Evolutionary conservation across 30 jellyfish, hydroid and myxozoan species (phyloP), one percentile per base, ranked within the genome.

Genomic region (Cassiopea xamachana): DNA sequence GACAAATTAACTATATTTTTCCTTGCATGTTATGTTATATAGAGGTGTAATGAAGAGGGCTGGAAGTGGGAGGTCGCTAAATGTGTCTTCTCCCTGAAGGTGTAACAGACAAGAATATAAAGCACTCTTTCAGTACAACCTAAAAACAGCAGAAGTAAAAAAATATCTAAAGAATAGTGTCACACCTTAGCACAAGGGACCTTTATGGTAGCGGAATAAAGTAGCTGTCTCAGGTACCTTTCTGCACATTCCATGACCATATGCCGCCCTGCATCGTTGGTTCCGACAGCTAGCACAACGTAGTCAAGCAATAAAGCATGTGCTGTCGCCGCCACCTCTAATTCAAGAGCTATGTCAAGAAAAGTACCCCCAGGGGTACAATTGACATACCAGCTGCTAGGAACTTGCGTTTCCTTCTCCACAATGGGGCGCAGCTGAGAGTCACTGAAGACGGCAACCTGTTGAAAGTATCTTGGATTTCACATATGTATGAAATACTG

Each of bases 201-300:
- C 39, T 27, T 27, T 27, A 27, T 27, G 39, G 39, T 27, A 27
- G 39, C 39, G 39, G 39, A 27, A 27, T 27, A 27, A 27, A 27
- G 39, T 27, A 27, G 39, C 39, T 27, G 39, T 27, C 39, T 27
- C 39, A 55, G 12, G 64, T 55, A 10, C 64, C 55, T 77, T 81
- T 18, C 68, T 49, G 83, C 89, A 58, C 59, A 19, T 58, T 81
- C 80, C 62, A 55, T 55, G 7, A 55, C 64, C 64, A 55, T 55
- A 10, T 55, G 64, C 12, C 12, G 64, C 12, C 10, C 7, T 3
- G 64, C 64, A 55, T 55, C 64, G 64, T 55, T 55, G 7, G 64
- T 55, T 6, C 64, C 64, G 10, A 55, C 64, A 3, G 64, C 64
- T 55, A 55, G 64, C 64, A 55, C 12, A 10, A 55, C 64, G 12